Conservation (phyloP, 2,113 vertebrate species). For the Hiodon tergisus region DNA sequence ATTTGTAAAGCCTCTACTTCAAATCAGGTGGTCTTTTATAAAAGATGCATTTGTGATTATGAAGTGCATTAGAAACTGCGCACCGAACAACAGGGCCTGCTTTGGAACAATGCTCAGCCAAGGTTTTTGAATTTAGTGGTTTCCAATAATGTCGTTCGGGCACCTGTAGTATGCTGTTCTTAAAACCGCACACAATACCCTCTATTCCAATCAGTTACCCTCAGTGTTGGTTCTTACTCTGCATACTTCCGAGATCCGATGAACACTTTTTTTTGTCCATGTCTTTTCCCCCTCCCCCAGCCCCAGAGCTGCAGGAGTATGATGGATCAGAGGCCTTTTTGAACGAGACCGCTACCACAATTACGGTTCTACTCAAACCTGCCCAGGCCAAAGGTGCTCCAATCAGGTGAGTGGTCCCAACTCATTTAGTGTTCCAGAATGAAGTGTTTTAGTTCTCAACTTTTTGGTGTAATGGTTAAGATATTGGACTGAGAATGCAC, state of each 20-base stretch:
- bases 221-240: not conserved
- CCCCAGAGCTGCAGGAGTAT: constrained; percentile 91
- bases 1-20: constrained; percentile 8
- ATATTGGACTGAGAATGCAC: too few relatives aligned
- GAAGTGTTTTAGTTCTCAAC: not conserved
- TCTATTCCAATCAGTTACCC: not conserved
- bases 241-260: not conserved
- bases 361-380: constrained; percentile 91
- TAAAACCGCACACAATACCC: not conserved
- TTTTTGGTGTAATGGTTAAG: too few relatives aligned
- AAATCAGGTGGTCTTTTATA: constrained; percentile 13
- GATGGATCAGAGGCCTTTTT: constrained; percentile 88
- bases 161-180: not conserved
- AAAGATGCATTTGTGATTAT: constrained; percentile 1
- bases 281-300: constrained; percentile 46
- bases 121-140: not conserved
- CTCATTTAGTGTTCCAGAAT: not conserved
- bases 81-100: not conserved
- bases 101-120: not conserved
- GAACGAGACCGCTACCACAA: constrained; percentile 95
- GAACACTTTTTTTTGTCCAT: not conserved
- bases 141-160: not conserved
- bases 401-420: constrained; percentile 75
- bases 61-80: not conserved
- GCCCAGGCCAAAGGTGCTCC: constrained; percentile 96